Percentiles rank a stretch among this genome's conserved stretches.
phyloP scores from a whole-genome alignment of 2,888 invertebrate species.

The Scaptomyza flava region DNA sequence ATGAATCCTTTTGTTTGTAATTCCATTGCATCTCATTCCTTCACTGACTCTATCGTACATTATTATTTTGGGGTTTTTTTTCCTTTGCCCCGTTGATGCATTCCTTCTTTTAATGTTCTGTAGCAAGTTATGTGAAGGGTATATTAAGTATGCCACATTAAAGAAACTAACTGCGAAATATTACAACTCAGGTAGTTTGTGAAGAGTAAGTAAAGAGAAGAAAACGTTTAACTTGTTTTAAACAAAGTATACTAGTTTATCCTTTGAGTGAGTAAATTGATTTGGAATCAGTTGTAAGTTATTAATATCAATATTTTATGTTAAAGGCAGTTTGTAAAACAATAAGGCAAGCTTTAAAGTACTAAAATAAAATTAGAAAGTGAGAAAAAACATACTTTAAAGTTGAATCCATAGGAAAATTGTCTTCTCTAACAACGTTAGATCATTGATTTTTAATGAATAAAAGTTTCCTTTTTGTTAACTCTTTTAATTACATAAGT shows the following conservation, averaged over 20 bases:
- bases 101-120: background rate
- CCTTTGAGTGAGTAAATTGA: no score
- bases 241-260: no score
- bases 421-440: background rate
- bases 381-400: background rate
- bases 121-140: slow-evolving; percentile 14
- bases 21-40: slow-evolving; percentile 44
- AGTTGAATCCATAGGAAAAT: no score
- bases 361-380: background rate
- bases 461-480: background rate
- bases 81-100: background rate
- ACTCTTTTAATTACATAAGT: no score
- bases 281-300: no score
- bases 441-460: background rate
- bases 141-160: slow-evolving; percentile 11
- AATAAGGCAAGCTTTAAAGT: background rate
- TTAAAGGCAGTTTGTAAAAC: no score
- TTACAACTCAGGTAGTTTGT: no score
- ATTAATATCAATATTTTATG: no score
- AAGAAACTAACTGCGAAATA: background rate
- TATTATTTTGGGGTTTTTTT: slow-evolving; percentile 12
- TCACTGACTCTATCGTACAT: slow-evolving; percentile 11
- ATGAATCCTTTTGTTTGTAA: slow-evolving; percentile 74
- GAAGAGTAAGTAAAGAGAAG: background rate
- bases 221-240: no score